These are phyloP conservation scores for Trichomycterus rosablanca DNA, from an alignment of 2,113 vertebrate species.

Conservation along the genomic window DNA sequence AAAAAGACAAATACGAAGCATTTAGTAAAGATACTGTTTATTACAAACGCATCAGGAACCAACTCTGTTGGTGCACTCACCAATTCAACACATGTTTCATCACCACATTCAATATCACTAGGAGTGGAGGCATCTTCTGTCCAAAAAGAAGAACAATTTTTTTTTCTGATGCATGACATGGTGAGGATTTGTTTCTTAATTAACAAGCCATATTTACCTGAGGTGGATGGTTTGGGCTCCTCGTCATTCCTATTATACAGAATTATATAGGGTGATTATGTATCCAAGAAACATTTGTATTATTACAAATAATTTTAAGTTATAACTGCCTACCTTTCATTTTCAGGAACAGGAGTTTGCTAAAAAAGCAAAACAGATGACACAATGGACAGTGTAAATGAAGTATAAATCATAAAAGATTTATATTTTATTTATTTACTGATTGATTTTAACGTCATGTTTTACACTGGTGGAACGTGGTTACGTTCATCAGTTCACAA, in stretches of 20 bases:
- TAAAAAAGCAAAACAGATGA: constrained; percentile 1
- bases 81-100: constrained; percentile 22
- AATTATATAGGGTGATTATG: background rate
- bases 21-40: background rate
- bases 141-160: constrained; percentile 4
- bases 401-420: no score
- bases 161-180: background rate
- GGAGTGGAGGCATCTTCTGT: background rate
- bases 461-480: no score
- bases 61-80: no score
- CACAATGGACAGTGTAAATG: no score
- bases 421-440: no score
- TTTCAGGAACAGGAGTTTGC: background rate
- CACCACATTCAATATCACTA: no score
- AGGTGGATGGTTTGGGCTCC: background rate
- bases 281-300: no score
- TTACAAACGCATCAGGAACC: constrained; percentile 42
- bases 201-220: constrained; percentile 2
- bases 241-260: background rate
- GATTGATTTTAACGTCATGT: no score
- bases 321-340: constrained; percentile 19
- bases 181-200: background rate
- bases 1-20: background rate
- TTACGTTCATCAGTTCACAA: no score
- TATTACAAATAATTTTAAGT: background rate